A percentile compares a stretch with the other conserved stretches of the same genome.
Evolutionary conservation across 1,140 invertebrate genomes (phyloP).

Genomic region (Drosophila asahinai): DNA sequence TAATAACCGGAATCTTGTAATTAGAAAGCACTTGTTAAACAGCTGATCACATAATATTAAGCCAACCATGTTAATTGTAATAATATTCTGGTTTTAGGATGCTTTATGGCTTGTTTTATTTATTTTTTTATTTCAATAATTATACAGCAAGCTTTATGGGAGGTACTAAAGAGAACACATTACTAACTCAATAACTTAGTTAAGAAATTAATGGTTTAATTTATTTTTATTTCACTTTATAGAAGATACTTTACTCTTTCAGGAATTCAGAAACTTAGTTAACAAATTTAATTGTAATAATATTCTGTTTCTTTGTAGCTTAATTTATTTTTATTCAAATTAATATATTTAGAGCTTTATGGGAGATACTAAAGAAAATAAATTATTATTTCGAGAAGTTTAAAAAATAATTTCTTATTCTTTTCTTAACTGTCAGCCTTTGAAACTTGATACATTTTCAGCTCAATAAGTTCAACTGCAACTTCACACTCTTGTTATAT

Average conservation of each 20-base stretch:
- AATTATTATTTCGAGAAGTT: too few species aligned
- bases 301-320: too few species aligned
- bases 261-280: too few species aligned
- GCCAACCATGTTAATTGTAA: constrained; percentile 3
- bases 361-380: too few species aligned
- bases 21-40: constrained; percentile 2
- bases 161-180: background rate
- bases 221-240: too few species aligned
- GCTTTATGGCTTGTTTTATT: background rate
- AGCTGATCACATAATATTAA: constrained; percentile 10
- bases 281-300: too few species aligned
- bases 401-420: too few species aligned
- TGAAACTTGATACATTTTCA: background rate
- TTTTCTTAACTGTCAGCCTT: background rate
- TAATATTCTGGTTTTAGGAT: background rate
- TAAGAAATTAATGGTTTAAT: too few species aligned
- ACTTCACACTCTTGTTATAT: constrained; percentile 6
- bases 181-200: too few species aligned
- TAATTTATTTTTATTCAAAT: too few species aligned
- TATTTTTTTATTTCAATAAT: background rate
- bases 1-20: constrained; percentile 2
- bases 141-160: background rate
- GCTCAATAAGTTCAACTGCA: background rate
- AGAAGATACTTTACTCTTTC: too few species aligned
- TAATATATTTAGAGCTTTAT: too few species aligned